Conservation (phyloP, 2,888 invertebrate species). For the Sarcophaga subvicina region DNA sequence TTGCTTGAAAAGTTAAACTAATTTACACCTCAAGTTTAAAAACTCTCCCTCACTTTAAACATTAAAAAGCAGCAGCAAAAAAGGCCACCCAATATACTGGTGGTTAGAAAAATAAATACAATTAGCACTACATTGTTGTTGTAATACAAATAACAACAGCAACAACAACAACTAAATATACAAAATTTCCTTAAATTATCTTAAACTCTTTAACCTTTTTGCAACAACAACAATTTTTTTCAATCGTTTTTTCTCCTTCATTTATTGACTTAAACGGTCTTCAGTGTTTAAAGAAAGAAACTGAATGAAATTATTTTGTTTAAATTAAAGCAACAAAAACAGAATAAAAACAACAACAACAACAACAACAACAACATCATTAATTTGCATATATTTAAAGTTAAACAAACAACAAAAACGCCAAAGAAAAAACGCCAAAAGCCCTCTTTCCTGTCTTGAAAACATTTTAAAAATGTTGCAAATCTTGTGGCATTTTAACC, state of each 20-base stretch:
- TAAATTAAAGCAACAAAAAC: conserved; percentile 13
- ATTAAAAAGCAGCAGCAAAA: not conserved
- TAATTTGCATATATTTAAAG: conserved; percentile 57
- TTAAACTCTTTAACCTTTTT: conserved; percentile 56
- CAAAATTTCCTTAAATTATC: conserved; percentile 65
- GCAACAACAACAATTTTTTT: no score
- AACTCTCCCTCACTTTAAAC: not conserved
- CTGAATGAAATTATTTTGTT: conserved; percentile 62
- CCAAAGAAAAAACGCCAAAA: conserved; percentile 11
- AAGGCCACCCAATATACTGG: conserved; percentile 61
- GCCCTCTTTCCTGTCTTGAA: conserved; percentile 7
- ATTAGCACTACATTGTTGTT: conserved; percentile 33
- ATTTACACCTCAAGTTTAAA: conserved; percentile 60
- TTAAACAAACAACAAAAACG: conserved; percentile 6
- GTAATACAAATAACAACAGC: no score
- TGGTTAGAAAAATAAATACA: not conserved
- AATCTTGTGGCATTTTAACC: conserved; percentile 61
- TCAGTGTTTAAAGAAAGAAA: not conserved
- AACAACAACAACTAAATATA: conserved; percentile 11
- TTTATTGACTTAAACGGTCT: conserved; percentile 31
- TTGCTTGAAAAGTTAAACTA: conserved; percentile 52
- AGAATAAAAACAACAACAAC: not conserved
- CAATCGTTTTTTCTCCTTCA: conserved; percentile 26
- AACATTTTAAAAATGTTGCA: conserved; percentile 52
- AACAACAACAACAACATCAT: not conserved